Base-by-base conservation (phyloP, 1,140 invertebrate species). In the Plectrocnemia conspersa region DNA sequence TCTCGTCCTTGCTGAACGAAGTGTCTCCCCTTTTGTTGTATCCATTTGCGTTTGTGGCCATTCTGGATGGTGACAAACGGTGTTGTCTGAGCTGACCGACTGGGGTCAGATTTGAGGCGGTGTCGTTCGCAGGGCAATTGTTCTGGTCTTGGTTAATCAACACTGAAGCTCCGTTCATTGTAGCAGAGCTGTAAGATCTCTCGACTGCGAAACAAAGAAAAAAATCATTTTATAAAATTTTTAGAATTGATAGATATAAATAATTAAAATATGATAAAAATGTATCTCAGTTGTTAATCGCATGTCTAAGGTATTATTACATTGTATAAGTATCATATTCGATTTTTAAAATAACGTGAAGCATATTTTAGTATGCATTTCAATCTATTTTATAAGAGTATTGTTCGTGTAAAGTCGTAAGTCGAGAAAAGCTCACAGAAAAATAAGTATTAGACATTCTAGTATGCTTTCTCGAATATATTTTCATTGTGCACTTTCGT, bases 151-250 rank as follows among this genome's bases (percentile, higher is more conserved):
- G 27, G 38, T 54, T 40, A 21, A 49, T 50, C 10, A 54, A 21
- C n/a, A 65, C 61, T 1, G 56, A 54, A 9, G 58, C 59, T 3
- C 62, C 63, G 46, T 66, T 65, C 52, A 66, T 60, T 3, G 65
- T 67, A 1, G 63, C 63, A 1, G 66, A 66, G 42, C 66, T 67
- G 52, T 60, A 62, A 0, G 66, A 66, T 27, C 65, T 55, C 21
- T 69, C 60, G 4, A 66, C 63, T 64, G 61, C 60, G 58, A 48
- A 55, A n/a, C 6, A 38, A 40, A 25, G 23, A 13, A n/a, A 40
- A 24, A 38, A 50, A n/a, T 23, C 3, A n/a, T n/a, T n/a, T n/a
- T n/a, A n/a, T n/a, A n/a, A n/a, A n/a, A n/a, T n/a, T n/a, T n/a
- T n/a, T n/a, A n/a, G n/a, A n/a, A n/a, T n/a, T n/a, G n/a, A n/a